phyloP scores from a whole-genome alignment of 2,888 invertebrate species.

The Chaitophorus viminalis region DNA sequence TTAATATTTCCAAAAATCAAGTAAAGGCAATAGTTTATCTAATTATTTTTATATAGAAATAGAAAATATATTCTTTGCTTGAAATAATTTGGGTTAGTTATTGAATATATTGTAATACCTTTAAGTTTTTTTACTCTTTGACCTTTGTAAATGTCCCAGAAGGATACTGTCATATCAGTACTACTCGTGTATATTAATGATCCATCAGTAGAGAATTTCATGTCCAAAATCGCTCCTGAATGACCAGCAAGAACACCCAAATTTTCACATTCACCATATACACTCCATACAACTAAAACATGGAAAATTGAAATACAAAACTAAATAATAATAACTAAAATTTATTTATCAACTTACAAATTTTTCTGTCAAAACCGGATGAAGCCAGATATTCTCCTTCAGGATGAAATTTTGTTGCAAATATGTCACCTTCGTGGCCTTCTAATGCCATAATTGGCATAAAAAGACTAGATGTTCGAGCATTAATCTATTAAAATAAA shows the following conservation, averaged over 20 bases:
- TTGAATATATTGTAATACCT: constrained; percentile 72
- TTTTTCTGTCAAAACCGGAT: constrained; percentile 93
- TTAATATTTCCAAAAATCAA: too few relatives aligned
- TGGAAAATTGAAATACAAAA: constrained; percentile 65
- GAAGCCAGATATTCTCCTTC: constrained; percentile 95
- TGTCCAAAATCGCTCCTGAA: constrained; percentile 93
- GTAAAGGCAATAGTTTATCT: too few relatives aligned
- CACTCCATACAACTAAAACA: constrained; percentile 89
- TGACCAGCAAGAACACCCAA: constrained; percentile 93
- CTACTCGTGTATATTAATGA: constrained; percentile 88
- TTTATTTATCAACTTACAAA: constrained; percentile 76
- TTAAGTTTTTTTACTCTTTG: constrained; percentile 89
- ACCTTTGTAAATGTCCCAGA: constrained; percentile 95
- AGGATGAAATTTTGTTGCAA: constrained; percentile 91
- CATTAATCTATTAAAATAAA: constrained; percentile 70
- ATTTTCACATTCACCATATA: constrained; percentile 98
- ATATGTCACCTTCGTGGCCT: constrained; percentile 97
- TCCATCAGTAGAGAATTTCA: constrained; percentile 88
- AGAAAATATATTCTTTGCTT: background rate
- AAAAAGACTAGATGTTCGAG: constrained; percentile 87
- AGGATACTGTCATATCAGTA: constrained; percentile 92
- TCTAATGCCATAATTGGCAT: constrained; percentile 96
- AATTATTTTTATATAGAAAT: background rate
- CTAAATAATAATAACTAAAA: constrained; percentile 16
- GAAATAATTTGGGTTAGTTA: background rate